Percentiles rank a stretch among this genome's conserved stretches.
Evolutionary conservation across 2,888 invertebrate genomes (phyloP).

Genomic region (Sminthurides aquaticus): DNA sequence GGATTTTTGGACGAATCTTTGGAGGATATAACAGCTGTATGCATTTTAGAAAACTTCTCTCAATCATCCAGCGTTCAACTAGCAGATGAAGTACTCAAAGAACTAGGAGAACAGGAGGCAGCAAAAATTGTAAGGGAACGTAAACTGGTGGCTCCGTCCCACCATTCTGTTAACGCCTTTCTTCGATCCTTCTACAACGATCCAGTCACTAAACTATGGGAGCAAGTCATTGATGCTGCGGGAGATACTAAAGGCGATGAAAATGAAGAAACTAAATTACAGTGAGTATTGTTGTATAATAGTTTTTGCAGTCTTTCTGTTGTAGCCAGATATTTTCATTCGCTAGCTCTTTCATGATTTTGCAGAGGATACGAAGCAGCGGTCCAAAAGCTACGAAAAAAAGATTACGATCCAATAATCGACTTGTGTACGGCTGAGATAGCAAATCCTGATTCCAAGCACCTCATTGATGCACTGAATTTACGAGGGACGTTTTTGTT

Average conservation of each 20-base stretch:
- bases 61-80: constrained; percentile 70
- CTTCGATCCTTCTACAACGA: constrained; percentile 73
- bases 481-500: constrained; percentile 35
- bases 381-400: constrained; percentile 24
- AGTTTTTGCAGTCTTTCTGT: too few relatives aligned
- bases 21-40: constrained; percentile 88
- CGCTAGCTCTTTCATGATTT: too few relatives aligned
- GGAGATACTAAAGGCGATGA: too few relatives aligned
- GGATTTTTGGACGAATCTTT: constrained; percentile 71
- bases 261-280: too few relatives aligned
- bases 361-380: constrained; percentile 33
- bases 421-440: constrained; percentile 37
- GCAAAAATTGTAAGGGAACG: constrained; percentile 63
- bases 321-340: too few relatives aligned
- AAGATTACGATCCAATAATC: constrained; percentile 30
- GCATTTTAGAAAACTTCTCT: constrained; percentile 80
- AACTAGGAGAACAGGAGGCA: constrained; percentile 64
- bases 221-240: constrained; percentile 51
- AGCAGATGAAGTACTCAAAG: constrained; percentile 82
- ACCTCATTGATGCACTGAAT: constrained; percentile 25
- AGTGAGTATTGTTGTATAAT: too few relatives aligned
- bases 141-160: constrained; percentile 71
- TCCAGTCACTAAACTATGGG: constrained; percentile 56
- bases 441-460: constrained; percentile 19
- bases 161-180: constrained; percentile 76